Evolutionary conservation across 2,888 invertebrate genomes (phyloP), one percentile per base, ranked within the genome.

Genomic region (Morpho achilles): DNA sequence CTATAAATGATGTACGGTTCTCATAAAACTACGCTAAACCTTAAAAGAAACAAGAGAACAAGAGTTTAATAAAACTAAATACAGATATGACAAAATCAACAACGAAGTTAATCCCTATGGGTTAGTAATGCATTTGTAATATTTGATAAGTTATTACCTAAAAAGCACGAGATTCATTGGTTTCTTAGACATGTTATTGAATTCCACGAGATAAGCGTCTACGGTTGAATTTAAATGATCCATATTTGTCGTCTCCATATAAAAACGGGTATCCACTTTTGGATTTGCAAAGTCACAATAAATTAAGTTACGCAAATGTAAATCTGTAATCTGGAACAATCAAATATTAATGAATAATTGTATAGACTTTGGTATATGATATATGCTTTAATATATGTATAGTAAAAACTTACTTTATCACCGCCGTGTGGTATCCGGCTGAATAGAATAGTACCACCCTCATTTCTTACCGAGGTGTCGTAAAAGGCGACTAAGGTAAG

Each of bases 221-320:
- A 97, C 97, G 7, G 97, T 96, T 0, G 92, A 87, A 59, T 95
- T 93, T 58, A 99, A 84, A 65, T 94, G 93, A 47, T 96, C 96
- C 75, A 98, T 90, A 76, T 98, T 96, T 1, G 92, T 83, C 0
- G 98, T 97, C 89, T 98, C 98, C 74, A 96, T 93, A 74, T 99
- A 99, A 73, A 96, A 94, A 42, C 97, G 93, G 8, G 94, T 93
- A 73, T 98, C 98, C 8, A 95, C 96, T 91, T 98, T 98, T 0
- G 97, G 96, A 87, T 99, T 98, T 0, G 96, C 95, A 78, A 99
- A 99, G 81, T 99, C 98, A 77, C 99, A 99, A 82, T 96, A 99
- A 60, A 99, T 93, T 62, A 99, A 89, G 70, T 95, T 95, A 58
- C 98, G 92, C 7, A 98, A 89, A 77, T 98, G 96, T 16, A 91